These are phyloP conservation scores for Acanthiza pusilla DNA, from an alignment of 2,797 vertebrate genomes.

Conservation along the genomic window DNA sequence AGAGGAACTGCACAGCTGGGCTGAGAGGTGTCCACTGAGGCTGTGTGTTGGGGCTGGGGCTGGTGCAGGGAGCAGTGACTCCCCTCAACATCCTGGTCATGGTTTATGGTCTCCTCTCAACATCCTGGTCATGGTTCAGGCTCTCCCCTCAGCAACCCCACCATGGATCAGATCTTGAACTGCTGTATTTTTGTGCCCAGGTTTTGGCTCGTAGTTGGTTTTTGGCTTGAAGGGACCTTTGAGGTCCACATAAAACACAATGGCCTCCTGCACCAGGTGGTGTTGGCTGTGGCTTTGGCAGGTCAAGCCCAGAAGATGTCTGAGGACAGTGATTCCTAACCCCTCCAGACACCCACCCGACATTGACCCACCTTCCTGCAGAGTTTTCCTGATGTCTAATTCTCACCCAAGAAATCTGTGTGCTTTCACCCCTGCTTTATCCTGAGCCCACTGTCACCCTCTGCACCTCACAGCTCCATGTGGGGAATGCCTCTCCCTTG, in stretches of 20 bases:
- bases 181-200: neutral
- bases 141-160: neutral
- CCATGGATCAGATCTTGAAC: neutral
- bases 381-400: neutral
- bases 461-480: accelerated
- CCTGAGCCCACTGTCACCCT: neutral
- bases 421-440: neutral
- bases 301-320: neutral
- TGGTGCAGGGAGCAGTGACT: neutral
- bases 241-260: neutral
- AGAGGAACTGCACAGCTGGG: neutral
- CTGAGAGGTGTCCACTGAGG: neutral
- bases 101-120: neutral
- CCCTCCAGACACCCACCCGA: accelerated
- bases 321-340: neutral
- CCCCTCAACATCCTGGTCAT: neutral
- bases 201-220: neutral
- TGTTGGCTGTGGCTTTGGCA: neutral
- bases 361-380: neutral
- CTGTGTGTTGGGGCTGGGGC: accelerated
- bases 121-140: too few relatives aligned
- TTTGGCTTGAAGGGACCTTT: neutral
- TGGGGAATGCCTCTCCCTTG: neutral
- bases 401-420: neutral
- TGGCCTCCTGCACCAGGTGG: accelerated